Base-by-base conservation (phyloP, 1,140 invertebrate genomes). In the Heliconius hermathena region DNA sequence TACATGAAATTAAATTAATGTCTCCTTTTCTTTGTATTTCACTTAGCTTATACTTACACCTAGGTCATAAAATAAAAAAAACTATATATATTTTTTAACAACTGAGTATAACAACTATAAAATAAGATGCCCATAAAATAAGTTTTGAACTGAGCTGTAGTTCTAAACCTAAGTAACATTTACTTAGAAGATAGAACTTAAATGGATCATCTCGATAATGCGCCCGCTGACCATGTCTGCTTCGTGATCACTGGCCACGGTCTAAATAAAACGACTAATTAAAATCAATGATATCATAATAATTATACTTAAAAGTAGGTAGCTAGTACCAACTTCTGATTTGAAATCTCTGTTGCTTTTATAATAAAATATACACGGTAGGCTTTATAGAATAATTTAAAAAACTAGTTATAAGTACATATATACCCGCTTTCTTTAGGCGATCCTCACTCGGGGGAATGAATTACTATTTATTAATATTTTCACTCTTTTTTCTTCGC, bases 211-310 rank as follows among this genome's bases (percentile, higher is more conserved):
- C 60, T 66, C 60, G 60, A 66, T 66, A 66, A 26, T 66, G 60
- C 60, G 60, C 60, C 60, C 60, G 60, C 60, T 66, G 60, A 66
- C 60, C 60, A 66, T 74, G 49, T 33, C 71, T 36, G 33, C n/a
- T 74, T 74, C 73, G 73, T 74, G 73, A 26, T 73, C 36, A 18
- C 72, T 33, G 22, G 72, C 72, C 26, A 73, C 46, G 72, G 41
- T 74, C 73, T 52, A 74, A 74, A 74, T 74, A 54, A 46, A 49
- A 74, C 41, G 71, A 41, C 36, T 72, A 72, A 72, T 72, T 36
- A 72, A 72, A 72, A 38, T 72, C 29, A 72, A 72, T 72, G 36
- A 72, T 72, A 72, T 72, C 36, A 72, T 72, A 72, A 72, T 72
- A 72, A 72, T 72, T 36, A 72, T 41, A 36, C 71, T 72, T 38